These are phyloP conservation scores for Stichodactyla mertensii DNA, from an alignment of 64 coral and sea anemone genomes.

Conservation along the genomic window DNA sequence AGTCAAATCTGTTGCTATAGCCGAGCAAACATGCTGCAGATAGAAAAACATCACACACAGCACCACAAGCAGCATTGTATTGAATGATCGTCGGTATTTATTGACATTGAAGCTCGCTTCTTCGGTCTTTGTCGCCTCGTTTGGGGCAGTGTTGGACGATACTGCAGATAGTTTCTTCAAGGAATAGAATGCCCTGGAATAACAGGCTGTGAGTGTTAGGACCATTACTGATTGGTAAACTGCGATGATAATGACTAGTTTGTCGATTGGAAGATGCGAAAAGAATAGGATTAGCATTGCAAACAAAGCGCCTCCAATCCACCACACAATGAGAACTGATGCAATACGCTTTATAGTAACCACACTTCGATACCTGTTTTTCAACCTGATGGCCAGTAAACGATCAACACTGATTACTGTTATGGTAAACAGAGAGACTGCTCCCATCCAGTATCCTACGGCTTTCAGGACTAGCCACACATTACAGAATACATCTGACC, in stretches of 20 bases:
- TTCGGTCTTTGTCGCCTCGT: not conserved
- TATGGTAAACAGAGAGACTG: not conserved
- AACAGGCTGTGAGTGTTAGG: not conserved
- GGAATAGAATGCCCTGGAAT: not conserved
- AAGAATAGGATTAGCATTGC: not conserved
- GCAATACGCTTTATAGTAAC: not conserved
- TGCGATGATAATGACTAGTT: not conserved
- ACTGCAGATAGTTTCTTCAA: slow-evolving; percentile 3
- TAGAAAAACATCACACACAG: not conserved
- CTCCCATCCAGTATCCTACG: not conserved
- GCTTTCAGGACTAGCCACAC: not conserved
- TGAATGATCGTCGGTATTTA: not conserved
- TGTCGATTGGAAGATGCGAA: not conserved
- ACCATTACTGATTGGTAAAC: not conserved
- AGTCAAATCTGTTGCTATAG: not conserved
- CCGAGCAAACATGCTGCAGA: not conserved
- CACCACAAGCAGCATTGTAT: slow-evolving; percentile 19
- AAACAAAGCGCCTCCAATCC: not conserved
- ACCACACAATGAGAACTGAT: not conserved
- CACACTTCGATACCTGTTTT: not conserved
- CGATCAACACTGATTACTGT: not conserved
- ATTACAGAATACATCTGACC: not conserved
- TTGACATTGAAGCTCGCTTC: not conserved
- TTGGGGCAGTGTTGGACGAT: not conserved
- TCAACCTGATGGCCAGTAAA: not conserved